phyloP scores from a whole-genome alignment of 1,140 invertebrate genomes.

The Hyposmocoma kahamanoa region DNA sequence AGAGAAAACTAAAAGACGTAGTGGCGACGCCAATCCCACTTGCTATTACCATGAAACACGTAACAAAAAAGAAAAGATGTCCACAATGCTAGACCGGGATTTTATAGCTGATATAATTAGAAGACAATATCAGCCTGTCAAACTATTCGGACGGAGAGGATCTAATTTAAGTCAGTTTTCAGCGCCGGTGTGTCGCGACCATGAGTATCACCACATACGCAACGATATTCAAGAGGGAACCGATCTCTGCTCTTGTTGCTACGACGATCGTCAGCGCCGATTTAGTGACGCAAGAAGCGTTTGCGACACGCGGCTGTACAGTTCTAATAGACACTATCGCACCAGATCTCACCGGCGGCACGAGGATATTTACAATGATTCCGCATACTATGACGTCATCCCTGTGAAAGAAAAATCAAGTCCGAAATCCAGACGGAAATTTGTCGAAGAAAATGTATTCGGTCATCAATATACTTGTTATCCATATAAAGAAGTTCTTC shows the following conservation, averaged over 20 bases:
- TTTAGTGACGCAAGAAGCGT: slow-evolving; percentile 44
- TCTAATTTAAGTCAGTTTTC: slow-evolving; percentile 56
- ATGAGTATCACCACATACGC: slow-evolving; percentile 28
- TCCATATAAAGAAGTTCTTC: slow-evolving; percentile 59
- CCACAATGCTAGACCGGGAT: slow-evolving; percentile 36
- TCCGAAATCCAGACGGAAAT: slow-evolving; percentile 50
- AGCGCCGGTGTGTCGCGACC: slow-evolving; percentile 53
- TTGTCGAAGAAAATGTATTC: slow-evolving; percentile 31
- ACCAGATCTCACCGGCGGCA: slow-evolving; percentile 20
- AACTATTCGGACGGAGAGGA: slow-evolving; percentile 40
- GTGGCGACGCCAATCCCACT: too few species aligned
- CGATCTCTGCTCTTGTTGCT: slow-evolving; percentile 52
- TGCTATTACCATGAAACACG: too few species aligned
- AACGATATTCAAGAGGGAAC: slow-evolving; percentile 30
- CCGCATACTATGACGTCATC: slow-evolving; percentile 45
- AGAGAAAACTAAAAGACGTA: too few species aligned
- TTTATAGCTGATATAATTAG: slow-evolving; percentile 59
- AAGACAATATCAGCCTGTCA: slow-evolving; percentile 52
- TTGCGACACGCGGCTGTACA: slow-evolving; percentile 50
- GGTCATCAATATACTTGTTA: slow-evolving; percentile 25
- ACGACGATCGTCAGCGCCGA: slow-evolving; percentile 11
- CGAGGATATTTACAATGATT: slow-evolving; percentile 44
- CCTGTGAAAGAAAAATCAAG: slow-evolving; percentile 62
- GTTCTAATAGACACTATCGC: slow-evolving; percentile 28
- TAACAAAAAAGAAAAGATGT: too few species aligned